These are phyloP conservation scores for Choristoneura fumiferana DNA, from an alignment of 1,140 invertebrate genomes.

Conservation along the genomic window DNA sequence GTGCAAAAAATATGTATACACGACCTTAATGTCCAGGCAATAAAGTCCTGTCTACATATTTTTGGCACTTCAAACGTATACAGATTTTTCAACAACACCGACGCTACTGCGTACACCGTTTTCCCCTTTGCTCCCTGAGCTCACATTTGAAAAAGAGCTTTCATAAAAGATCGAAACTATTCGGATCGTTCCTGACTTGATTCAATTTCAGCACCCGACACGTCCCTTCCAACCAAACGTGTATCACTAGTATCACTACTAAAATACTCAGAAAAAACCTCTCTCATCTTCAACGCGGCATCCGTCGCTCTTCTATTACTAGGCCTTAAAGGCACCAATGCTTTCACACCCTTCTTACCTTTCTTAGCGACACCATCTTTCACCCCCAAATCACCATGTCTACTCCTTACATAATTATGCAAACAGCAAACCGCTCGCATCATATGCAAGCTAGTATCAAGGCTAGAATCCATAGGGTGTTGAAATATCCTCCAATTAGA, in stretches of 20 bases:
- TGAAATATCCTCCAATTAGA: neutral
- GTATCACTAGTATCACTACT: neutral
- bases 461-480: neutral
- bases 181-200: neutral
- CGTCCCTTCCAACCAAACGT: neutral
- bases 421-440: neutral
- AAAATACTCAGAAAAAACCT: neutral
- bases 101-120: too few relatives aligned
- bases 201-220: neutral
- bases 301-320: neutral
- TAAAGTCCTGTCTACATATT: too few relatives aligned
- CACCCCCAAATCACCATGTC: neutral
- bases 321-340: neutral
- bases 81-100: too few relatives aligned
- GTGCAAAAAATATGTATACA: too few relatives aligned
- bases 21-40: too few relatives aligned
- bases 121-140: too few relatives aligned
- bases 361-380: neutral
- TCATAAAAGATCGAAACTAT: too few relatives aligned
- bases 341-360: neutral
- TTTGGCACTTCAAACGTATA: too few relatives aligned
- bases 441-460: neutral
- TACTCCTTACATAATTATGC: neutral
- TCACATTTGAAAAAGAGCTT: too few relatives aligned
- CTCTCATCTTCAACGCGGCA: neutral